Evolutionary conservation across 2,113 vertebrate genomes (phyloP).

Genomic region (Progne subis): DNA sequence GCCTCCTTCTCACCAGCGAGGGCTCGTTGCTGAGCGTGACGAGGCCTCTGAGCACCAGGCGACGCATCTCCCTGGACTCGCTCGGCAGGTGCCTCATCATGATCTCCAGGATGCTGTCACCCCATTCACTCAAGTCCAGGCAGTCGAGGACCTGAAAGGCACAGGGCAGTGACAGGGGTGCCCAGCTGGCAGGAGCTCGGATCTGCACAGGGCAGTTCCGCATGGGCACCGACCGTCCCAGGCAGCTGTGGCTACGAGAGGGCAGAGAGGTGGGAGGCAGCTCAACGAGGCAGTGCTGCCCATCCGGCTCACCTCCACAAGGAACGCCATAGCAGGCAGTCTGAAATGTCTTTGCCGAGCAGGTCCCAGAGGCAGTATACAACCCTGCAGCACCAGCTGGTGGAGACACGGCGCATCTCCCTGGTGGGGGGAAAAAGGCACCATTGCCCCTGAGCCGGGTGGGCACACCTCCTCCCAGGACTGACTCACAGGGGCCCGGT

Average conservation of each 20-base stretch:
- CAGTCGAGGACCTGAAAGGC: background rate
- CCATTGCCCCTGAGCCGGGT: too few relatives aligned
- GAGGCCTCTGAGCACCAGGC: background rate
- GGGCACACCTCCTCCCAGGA: too few relatives aligned
- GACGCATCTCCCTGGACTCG: fast-evolving
- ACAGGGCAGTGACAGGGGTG: background rate
- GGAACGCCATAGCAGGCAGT: background rate
- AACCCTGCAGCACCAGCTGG: too few relatives aligned
- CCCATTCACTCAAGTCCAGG: fast-evolving
- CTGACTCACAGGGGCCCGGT: too few relatives aligned
- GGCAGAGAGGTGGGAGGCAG: background rate
- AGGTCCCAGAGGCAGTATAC: too few relatives aligned
- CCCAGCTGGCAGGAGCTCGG: background rate
- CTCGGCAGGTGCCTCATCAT: background rate
- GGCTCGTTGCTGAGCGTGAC: background rate
- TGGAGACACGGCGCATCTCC: too few relatives aligned
- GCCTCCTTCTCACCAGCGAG: background rate
- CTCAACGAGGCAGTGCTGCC: too few relatives aligned
- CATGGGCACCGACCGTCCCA: background rate
- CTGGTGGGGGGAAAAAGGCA: too few relatives aligned
- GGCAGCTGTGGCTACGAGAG: background rate
- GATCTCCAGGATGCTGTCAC: background rate
- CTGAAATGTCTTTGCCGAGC: too few relatives aligned
- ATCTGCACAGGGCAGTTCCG: background rate
- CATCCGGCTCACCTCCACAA: background rate